These are phyloP conservation scores for Nemopilema nomurai DNA, from an alignment of 30 jellyfish, hydroid and myxozoan species.

Conservation along the genomic window DNA sequence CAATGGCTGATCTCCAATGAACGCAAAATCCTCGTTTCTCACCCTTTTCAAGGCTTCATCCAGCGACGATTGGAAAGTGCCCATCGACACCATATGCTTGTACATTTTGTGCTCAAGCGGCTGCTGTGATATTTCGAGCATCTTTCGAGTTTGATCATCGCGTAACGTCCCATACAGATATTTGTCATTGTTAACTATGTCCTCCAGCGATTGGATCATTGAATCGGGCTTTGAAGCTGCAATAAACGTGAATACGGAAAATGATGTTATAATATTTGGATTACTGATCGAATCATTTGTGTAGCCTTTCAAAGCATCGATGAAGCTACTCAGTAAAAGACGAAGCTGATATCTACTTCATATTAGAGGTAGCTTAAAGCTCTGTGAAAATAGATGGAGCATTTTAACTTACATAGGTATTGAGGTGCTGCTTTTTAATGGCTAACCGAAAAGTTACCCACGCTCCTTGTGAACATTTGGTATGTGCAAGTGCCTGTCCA, in stretches of 20 bases:
- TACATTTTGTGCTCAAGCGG: slow-evolving; percentile 68
- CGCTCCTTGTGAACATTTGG: too few relatives aligned
- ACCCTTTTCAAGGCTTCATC: slow-evolving; percentile 63
- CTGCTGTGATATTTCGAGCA: slow-evolving; percentile 39
- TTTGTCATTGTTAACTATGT: slow-evolving; percentile 39
- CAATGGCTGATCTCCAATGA: slow-evolving; percentile 73
- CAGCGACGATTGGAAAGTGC: slow-evolving; percentile 19
- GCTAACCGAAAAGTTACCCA: too few relatives aligned
- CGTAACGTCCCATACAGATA: slow-evolving; percentile 50
- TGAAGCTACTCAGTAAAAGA: too few relatives aligned
- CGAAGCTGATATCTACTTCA: too few relatives aligned
- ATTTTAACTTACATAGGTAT: too few relatives aligned
- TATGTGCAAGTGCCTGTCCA: too few relatives aligned
- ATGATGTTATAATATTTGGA: background rate
- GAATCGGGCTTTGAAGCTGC: slow-evolving; percentile 46
- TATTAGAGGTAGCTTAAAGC: too few relatives aligned
- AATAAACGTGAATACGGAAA: background rate
- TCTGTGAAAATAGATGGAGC: too few relatives aligned
- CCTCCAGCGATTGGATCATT: slow-evolving; percentile 50
- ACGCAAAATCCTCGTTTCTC: slow-evolving; percentile 55
- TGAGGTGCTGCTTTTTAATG: too few relatives aligned
- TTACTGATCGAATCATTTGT: background rate
- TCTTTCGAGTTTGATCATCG: slow-evolving; percentile 52
- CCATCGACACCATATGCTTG: slow-evolving; percentile 14
- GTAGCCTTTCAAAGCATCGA: too few relatives aligned